Base-by-base conservation (phyloP, 2,888 invertebrate genomes). In the Aphelenchoides bicaudatus region DNA sequence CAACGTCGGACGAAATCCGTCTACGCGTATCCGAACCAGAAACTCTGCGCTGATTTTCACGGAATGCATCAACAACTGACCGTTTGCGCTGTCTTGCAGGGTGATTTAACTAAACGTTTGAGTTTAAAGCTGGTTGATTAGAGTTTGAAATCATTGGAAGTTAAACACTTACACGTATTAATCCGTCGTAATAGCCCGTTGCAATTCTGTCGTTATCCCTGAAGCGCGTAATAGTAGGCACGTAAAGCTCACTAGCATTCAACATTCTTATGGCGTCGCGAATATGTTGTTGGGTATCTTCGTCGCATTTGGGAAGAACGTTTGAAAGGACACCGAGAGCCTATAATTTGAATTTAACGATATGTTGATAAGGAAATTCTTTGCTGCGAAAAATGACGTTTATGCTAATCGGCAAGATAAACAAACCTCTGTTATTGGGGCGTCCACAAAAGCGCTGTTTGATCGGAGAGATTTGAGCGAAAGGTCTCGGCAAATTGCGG, bases 101-200 rank as follows among this genome's bases (percentile, higher is more conserved):
- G 46, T 76, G 76, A 53, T 75, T 74, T 6, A 76, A 48, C 70
- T 70, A 52, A 29, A 70, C 53, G 19, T 5, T 34, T n/a, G 31
- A 5, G 6, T 48, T 25, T 43, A 43, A 43, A 8, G 19, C 6
- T 43, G 6, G 19, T 16, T 43, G 10, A 43, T 6, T 43, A 19
- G 21, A 16, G 43, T n/a, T 43, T 6, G n/a, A 43, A 21, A n/a
- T 21, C 6, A 21, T 6, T 43, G 10, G 10, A 10, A 37, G n/a
- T 5, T 25, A 34, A 34, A 8, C 8, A 58, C 70, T 56, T 21
- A 71, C 71, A 59, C 76, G 61, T 43, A 76, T 74, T 23, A 76
- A 58, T 23, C 76, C 76, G 58, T 76, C 76, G 54, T 76, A 76
- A 61, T 76, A 76, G 30, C 77, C 77, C 37, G 71, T 69, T 23